A percentile compares a stretch with the other conserved stretches of the same genome.
phyloP scores from a whole-genome alignment of 2,797 vertebrate species.

The Choloepus didactylus region DNA sequence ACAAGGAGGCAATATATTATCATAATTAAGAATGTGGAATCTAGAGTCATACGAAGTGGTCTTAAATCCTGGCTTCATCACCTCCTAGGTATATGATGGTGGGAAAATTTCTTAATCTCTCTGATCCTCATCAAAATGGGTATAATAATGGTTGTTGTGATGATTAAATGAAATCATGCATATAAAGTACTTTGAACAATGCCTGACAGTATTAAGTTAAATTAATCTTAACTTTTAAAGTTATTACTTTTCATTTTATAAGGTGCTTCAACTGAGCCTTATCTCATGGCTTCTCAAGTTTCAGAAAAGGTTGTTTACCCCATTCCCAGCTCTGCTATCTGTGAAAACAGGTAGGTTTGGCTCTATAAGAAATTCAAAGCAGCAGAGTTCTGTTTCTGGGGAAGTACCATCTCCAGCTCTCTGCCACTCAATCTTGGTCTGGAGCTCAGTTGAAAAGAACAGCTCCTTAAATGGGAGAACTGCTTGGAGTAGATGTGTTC shows the following conservation, averaged over 20 bases:
- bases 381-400: not conserved
- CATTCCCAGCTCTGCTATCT: not conserved
- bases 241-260: constrained; percentile 32
- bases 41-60: not conserved
- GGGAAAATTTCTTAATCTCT: not conserved
- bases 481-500: not conserved
- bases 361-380: not conserved
- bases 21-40: constrained; percentile 21
- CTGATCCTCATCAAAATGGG: not conserved
- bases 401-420: not conserved
- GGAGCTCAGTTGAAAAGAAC: constrained; percentile 24
- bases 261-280: not conserved
- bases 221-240: not conserved
- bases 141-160: not conserved
- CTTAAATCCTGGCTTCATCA: not conserved
- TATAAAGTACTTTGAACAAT: constrained; percentile 1
- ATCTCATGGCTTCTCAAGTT: not conserved
- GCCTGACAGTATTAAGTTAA: not conserved
- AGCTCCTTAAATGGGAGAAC: not conserved
- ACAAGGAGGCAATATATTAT: not conserved
- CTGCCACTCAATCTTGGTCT: not conserved
- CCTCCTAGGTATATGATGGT: not conserved
- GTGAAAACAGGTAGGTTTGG: not conserved
- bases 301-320: not conserved
- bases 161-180: not conserved